phyloP scores from a whole-genome alignment of 2,888 invertebrate species.

The Saturnia pavonia region DNA sequence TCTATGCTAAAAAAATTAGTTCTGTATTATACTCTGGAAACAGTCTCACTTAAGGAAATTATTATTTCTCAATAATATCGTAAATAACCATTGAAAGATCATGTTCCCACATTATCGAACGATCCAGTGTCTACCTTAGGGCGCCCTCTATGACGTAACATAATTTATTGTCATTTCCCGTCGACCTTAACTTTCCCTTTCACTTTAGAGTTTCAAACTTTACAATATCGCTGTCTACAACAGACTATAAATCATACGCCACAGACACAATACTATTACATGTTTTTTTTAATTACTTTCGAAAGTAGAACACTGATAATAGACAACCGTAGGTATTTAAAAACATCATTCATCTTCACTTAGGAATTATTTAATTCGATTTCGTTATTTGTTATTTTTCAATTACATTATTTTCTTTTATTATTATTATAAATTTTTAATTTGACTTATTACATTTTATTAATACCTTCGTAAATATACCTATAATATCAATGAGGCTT shows the following conservation, averaged over 20 bases:
- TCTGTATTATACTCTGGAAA: neutral
- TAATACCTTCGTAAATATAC: neutral
- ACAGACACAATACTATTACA: neutral
- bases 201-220: neutral
- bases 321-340: neutral
- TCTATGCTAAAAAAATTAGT: neutral
- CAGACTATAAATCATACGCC: conserved; percentile 5
- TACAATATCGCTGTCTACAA: neutral
- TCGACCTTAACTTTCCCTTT: conserved; percentile 18
- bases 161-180: conserved; percentile 15
- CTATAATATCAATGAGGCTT: neutral
- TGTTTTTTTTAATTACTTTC: conserved; percentile 1
- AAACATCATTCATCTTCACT: neutral
- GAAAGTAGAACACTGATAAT: neutral
- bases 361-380: neutral
- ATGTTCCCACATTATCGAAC: conserved; percentile 34
- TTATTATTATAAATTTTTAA: neutral
- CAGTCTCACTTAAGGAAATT: neutral
- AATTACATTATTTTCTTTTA: neutral
- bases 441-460: neutral
- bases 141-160: conserved; percentile 32
- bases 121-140: conserved; percentile 7
- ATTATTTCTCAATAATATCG: neutral
- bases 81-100: conserved; percentile 26
- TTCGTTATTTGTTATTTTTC: neutral